These are phyloP conservation scores for Oncorhynchus kisutch DNA, from an alignment of 2,113 vertebrate genomes.

Conservation along the genomic window DNA sequence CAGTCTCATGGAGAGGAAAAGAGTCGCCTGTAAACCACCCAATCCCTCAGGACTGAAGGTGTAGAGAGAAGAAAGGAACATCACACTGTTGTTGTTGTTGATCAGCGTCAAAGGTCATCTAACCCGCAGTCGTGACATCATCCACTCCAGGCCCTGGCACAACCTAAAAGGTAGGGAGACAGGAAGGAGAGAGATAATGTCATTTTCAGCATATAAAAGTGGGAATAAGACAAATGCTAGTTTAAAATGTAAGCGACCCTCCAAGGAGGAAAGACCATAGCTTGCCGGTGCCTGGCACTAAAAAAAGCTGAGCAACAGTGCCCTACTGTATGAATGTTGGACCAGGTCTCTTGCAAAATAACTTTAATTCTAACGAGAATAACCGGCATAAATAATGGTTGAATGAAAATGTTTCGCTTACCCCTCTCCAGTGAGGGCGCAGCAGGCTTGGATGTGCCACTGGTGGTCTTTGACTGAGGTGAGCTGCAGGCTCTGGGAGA, in stretches of 20 bases:
- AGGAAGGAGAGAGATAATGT: background rate
- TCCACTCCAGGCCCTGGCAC: constrained; percentile 98
- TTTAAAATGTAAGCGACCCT: too few species aligned
- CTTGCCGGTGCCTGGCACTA: too few species aligned
- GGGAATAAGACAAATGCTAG: too few species aligned
- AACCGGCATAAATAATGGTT: too few species aligned
- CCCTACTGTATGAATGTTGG: too few species aligned
- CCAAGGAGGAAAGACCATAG: too few species aligned
- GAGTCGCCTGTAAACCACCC: constrained; percentile 30
- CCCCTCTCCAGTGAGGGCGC: constrained; percentile 96
- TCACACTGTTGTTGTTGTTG: constrained; percentile 39
- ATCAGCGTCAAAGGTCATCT: constrained; percentile 86
- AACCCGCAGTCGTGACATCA: constrained; percentile 96
- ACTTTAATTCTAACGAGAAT: too few species aligned
- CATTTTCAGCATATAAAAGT: background rate
- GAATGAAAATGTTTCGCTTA: constrained; percentile 59
- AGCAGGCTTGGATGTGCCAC: constrained; percentile 98
- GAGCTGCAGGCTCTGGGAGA: constrained; percentile 95
- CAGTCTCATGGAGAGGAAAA: constrained; percentile 30
- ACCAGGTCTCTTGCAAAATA: too few species aligned
- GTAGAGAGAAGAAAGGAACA: constrained; percentile 38
- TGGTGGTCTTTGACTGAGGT: constrained; percentile 98
- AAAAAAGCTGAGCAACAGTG: too few species aligned
- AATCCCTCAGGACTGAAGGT: constrained; percentile 43
- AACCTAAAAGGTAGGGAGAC: constrained; percentile 71